phyloP scores from a whole-genome alignment of 1,140 invertebrate species.

The Bombus polaris region DNA sequence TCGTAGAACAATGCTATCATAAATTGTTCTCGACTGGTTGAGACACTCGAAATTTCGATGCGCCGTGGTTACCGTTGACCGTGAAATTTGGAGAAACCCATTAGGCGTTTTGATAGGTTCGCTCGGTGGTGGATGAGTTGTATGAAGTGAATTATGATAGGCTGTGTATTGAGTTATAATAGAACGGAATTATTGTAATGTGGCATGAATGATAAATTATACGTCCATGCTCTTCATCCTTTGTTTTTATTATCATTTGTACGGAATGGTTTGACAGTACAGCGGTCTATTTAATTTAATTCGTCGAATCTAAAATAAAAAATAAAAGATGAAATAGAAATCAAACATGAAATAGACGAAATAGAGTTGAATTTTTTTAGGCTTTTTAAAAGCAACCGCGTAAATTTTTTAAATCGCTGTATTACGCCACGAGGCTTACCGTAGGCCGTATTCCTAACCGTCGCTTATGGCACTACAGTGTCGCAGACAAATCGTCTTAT shows the following conservation, averaged over 20 bases:
- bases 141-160: not conserved
- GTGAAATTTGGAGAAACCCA: not conserved
- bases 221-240: not conserved
- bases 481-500: too few species aligned
- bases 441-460: too few species aligned
- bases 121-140: not conserved
- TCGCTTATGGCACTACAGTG: too few species aligned
- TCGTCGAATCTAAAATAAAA: too few species aligned
- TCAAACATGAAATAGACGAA: too few species aligned
- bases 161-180: not conserved
- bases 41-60: not conserved
- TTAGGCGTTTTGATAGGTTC: not conserved
- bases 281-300: not conserved
- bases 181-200: not conserved
- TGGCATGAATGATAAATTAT: not conserved
- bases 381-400: too few species aligned
- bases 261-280: not conserved
- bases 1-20: slow-evolving; percentile 5
- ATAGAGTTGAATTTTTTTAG: too few species aligned
- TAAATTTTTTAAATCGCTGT: too few species aligned
- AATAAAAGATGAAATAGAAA: too few species aligned
- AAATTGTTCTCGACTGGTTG: not conserved
- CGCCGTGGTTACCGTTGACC: not conserved
- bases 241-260: not conserved
- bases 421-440: too few species aligned